phyloP scores from a whole-genome alignment of 2,888 invertebrate genomes.

The Amphipyra tragopoginis region DNA sequence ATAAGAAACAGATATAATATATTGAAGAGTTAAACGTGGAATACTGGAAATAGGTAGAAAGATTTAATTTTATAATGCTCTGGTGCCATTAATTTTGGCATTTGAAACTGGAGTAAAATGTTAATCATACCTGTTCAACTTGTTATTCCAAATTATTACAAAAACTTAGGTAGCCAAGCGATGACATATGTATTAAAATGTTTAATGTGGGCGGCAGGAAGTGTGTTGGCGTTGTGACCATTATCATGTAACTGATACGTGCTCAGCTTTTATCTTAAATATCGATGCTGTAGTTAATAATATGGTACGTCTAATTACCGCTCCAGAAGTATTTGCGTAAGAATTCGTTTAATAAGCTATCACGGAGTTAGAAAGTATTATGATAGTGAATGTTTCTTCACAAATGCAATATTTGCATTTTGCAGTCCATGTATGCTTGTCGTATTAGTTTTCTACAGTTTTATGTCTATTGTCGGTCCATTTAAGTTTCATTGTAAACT shows the following conservation, averaged over 20 bases:
- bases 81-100: constrained; percentile 16
- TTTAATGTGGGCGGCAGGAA: constrained; percentile 68
- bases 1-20: no score
- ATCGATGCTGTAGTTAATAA: constrained; percentile 16
- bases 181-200: constrained; percentile 53
- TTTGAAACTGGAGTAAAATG: constrained; percentile 41
- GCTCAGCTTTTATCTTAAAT: constrained; percentile 29
- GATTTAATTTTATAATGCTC: neutral
- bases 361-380: no score
- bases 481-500: no score
- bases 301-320: constrained; percentile 6
- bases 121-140: constrained; percentile 41
- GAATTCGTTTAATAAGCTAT: no score
- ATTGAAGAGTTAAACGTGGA: no score
- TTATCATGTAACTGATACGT: constrained; percentile 38
- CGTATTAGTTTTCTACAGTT: no score
- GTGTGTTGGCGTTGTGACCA: constrained; percentile 64
- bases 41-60: no score
- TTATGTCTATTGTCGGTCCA: no score
- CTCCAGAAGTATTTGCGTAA: neutral
- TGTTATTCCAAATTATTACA: constrained; percentile 35
- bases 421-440: no score
- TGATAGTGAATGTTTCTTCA: no score
- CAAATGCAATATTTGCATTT: no score
- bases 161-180: constrained; percentile 45